Percentiles rank a stretch among this genome's conserved stretches.
These are phyloP conservation scores for Drosophila prosaltans DNA, from an alignment of 1,140 invertebrate genomes.

Conservation along the genomic window DNA sequence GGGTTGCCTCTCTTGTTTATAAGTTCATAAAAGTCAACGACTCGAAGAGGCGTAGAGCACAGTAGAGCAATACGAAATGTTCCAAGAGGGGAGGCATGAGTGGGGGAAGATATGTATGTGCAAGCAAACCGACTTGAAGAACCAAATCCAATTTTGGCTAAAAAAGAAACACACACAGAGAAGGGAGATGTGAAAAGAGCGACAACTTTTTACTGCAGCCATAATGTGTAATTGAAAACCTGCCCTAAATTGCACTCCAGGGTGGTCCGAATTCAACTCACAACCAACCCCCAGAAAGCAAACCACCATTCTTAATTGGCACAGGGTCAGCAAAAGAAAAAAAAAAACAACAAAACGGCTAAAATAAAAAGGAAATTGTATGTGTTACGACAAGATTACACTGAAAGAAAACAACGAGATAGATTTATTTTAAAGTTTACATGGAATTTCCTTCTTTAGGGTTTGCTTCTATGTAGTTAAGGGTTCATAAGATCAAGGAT, in stretches of 20 bases:
- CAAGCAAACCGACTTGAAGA: conserved; percentile 33
- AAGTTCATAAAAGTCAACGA: conserved; percentile 83
- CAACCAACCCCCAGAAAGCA: background rate
- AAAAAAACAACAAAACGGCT: too few relatives aligned
- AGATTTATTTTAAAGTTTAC: too few relatives aligned
- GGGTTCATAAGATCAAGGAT: too few relatives aligned
- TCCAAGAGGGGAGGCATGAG: conserved; percentile 8
- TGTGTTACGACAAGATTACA: background rate
- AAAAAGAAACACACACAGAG: conserved; percentile 16
- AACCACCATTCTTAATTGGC: conserved; percentile 64
- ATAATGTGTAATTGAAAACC: conserved; percentile 83
- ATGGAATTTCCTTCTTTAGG: too few relatives aligned
- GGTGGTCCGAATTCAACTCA: conserved; percentile 24
- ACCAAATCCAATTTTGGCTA: conserved; percentile 76
- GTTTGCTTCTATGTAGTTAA: too few relatives aligned
- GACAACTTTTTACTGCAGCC: conserved; percentile 60
- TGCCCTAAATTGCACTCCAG: conserved; percentile 69
- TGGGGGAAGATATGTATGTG: conserved; percentile 9
- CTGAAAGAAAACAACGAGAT: background rate
- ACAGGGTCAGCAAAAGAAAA: conserved; percentile 33
- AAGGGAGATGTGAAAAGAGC: conserved; percentile 31
- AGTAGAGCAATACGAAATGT: conserved; percentile 43
- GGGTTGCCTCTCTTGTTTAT: conserved; percentile 80
- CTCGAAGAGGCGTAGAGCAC: conserved; percentile 32
- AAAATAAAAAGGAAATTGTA: background rate